A percentile compares a stretch with the other conserved stretches of the same genome.
Evolutionary conservation across 2,797 vertebrate genomes (phyloP).

Genomic region (Scolopax bukidnonensis): DNA sequence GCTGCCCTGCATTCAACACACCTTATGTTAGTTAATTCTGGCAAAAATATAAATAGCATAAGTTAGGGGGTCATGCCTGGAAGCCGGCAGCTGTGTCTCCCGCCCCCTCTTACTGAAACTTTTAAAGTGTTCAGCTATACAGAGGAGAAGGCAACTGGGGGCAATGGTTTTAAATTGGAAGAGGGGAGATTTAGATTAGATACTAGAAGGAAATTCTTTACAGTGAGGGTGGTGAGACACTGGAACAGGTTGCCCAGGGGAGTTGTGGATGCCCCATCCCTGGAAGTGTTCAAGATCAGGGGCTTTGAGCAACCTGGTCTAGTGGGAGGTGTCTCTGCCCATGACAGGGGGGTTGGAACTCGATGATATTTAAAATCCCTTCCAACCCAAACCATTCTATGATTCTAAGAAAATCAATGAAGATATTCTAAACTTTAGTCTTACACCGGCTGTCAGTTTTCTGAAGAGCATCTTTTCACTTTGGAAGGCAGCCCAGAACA

Average conservation of each 20-base stretch:
- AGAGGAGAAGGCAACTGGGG: background rate
- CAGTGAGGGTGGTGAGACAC: no score
- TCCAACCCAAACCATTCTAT: no score
- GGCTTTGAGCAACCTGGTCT: no score
- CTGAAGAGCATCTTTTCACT: background rate
- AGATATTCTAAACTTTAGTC: background rate
- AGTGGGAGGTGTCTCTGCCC: no score
- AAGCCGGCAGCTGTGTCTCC: background rate
- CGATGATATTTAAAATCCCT: no score
- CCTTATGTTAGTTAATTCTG: background rate
- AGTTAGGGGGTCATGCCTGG: background rate
- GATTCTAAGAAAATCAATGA: background rate
- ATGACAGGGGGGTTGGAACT: no score
- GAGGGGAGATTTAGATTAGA: no score
- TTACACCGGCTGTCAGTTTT: background rate
- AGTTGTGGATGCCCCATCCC: no score
- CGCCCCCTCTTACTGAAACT: background rate
- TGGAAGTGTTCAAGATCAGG: no score
- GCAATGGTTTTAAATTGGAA: no score
- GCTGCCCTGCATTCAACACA: fast-evolving
- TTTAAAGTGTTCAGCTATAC: background rate
- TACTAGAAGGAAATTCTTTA: no score
- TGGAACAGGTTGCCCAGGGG: no score
- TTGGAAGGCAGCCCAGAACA: background rate
- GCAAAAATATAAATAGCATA: background rate